Evolutionary conservation across 2,113 vertebrate genomes (phyloP).

Genomic region (Orientallactaga bullata): DNA sequence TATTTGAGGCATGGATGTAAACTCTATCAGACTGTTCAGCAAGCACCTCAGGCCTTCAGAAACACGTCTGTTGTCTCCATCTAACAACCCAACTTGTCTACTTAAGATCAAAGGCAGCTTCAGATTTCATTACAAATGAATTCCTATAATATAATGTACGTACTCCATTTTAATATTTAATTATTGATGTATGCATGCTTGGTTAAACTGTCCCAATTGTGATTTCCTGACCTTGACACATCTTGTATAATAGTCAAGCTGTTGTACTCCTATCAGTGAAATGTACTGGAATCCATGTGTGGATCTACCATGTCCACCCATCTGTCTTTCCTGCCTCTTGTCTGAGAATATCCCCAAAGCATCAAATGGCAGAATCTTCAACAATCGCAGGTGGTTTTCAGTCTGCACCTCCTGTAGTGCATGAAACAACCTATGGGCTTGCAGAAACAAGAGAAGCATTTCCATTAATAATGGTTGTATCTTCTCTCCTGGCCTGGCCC

Average conservation of each 20-base stretch:
- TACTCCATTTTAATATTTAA: neutral
- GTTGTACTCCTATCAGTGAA: neutral
- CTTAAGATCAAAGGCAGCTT: neutral
- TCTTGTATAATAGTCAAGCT: neutral
- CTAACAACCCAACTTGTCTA: neutral
- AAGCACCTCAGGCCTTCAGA: neutral
- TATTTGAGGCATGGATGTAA: neutral
- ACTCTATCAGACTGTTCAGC: neutral
- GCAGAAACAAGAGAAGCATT: neutral
- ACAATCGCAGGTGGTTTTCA: neutral
- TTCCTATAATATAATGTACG: neutral
- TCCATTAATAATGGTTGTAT: neutral
- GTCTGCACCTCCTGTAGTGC: neutral
- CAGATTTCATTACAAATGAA: neutral
- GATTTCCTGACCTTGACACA: neutral
- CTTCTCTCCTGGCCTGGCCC: neutral
- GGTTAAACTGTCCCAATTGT: neutral
- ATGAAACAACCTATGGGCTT: neutral
- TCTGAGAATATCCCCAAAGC: neutral
- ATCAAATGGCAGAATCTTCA: neutral
- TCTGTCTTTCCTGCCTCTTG: neutral
- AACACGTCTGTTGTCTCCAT: neutral
- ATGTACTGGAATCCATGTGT: fast-evolving
- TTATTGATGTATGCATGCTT: fast-evolving
- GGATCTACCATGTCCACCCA: too few species aligned